Conservation (phyloP, 2,888 invertebrate genomes). For the Bembecia ichneumoniformis region DNA sequence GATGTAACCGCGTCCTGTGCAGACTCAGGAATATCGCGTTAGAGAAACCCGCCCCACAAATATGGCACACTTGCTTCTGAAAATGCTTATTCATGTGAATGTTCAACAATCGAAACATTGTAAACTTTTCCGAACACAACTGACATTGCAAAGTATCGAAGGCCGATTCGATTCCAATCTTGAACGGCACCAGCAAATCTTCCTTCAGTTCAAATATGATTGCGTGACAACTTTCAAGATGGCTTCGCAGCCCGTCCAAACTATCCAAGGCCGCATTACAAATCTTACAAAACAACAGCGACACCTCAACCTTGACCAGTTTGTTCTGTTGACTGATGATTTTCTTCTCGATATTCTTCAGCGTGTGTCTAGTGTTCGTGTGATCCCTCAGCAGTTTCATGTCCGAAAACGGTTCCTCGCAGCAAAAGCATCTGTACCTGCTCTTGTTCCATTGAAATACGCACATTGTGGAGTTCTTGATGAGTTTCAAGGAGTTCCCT, state of each 20-base stretch:
- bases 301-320: constrained; percentile 51
- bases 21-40: constrained; percentile 49
- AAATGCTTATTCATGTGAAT: constrained; percentile 58
- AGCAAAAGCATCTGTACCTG: constrained; percentile 50
- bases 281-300: constrained; percentile 37
- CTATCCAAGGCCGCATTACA: constrained; percentile 24
- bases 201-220: constrained; percentile 28
- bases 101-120: constrained; percentile 39
- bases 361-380: constrained; percentile 24
- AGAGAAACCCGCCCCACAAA: constrained; percentile 52
- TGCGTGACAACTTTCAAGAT: constrained; percentile 29
- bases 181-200: constrained; percentile 49
- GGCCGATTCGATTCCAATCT: constrained; percentile 26
- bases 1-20: constrained; percentile 42
- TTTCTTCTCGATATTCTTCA: constrained; percentile 40
- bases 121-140: constrained; percentile 38
- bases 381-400: constrained; percentile 36
- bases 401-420: constrained; percentile 46
- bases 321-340: constrained; percentile 50
- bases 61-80: constrained; percentile 51
- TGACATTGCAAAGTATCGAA: constrained; percentile 34
- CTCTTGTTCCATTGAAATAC: constrained; percentile 60
- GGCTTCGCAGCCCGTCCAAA: constrained; percentile 26
- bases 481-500: constrained; percentile 66
- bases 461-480: constrained; percentile 45